Evolutionary conservation across 1,140 invertebrate species (phyloP).

Genomic region (Caenorhabditis briggsae): DNA sequence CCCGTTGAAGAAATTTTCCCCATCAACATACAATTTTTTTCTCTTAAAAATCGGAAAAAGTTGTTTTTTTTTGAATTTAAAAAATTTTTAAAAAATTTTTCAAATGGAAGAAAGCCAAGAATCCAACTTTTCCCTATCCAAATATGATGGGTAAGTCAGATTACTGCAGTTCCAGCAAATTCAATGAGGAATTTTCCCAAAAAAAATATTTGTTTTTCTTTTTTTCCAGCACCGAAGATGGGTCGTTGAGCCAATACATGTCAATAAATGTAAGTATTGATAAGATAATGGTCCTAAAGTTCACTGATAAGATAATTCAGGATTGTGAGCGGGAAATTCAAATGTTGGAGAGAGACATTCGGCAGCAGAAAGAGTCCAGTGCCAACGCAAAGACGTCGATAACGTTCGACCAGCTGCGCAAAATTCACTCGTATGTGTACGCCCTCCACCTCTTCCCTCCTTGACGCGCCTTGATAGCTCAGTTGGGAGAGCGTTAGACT

Average conservation of each 20-base stretch:
- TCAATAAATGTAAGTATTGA: conserved; percentile 25
- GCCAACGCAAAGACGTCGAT: conserved; percentile 63
- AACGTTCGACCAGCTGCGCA: conserved; percentile 60
- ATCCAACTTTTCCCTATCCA: conserved; percentile 15
- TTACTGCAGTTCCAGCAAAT: not conserved
- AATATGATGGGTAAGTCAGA: conserved; percentile 20
- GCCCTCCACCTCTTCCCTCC: not conserved
- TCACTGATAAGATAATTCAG: not conserved
- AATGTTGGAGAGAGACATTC: conserved; percentile 60
- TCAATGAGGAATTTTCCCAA: too few relatives aligned
- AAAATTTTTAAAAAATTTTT: not conserved
- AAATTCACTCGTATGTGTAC: conserved; percentile 54
- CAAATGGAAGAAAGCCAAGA: conserved; percentile 30
- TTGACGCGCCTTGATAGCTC: conserved; percentile 21
- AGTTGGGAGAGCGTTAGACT: conserved; percentile 78
- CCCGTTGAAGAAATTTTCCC: too few relatives aligned
- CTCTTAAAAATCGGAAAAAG: not conserved
- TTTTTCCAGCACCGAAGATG: conserved; percentile 17
- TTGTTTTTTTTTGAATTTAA: too few relatives aligned
- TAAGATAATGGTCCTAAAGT: not conserved
- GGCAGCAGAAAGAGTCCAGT: conserved; percentile 62
- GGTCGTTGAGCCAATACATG: conserved; percentile 13
- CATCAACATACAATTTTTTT: not conserved
- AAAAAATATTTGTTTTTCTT: too few relatives aligned
- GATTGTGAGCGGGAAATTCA: conserved; percentile 59